These are phyloP conservation scores for Prionailurus viverrinus DNA, from an alignment of 2,113 vertebrate species.

Conservation along the genomic window DNA sequence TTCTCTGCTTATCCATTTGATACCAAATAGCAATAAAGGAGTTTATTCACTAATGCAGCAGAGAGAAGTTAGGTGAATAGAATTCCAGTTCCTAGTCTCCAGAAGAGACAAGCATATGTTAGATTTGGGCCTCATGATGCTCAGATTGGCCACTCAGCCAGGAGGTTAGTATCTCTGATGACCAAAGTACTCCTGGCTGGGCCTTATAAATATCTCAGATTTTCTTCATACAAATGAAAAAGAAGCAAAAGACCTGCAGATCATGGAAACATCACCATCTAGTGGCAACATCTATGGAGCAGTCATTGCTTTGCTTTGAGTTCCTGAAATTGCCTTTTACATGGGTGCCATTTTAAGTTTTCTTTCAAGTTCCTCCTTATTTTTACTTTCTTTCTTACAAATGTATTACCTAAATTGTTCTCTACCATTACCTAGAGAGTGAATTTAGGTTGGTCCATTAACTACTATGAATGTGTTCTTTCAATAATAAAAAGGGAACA, in stretches of 20 bases:
- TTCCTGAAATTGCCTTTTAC: not conserved
- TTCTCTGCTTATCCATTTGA: not conserved
- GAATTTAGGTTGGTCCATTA: not conserved
- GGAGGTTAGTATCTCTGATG: not conserved
- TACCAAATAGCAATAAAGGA: not conserved
- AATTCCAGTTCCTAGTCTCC: not conserved
- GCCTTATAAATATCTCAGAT: not conserved
- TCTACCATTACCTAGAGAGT: not conserved
- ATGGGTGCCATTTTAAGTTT: not conserved
- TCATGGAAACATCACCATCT: constrained; percentile 18
- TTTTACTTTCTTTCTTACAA: not conserved
- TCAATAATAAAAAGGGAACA: not conserved
- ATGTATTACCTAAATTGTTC: not conserved
- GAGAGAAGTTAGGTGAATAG: not conserved
- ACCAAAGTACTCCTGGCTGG: accelerated
- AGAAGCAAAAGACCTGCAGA: not conserved
- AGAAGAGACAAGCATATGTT: not conserved
- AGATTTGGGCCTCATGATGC: not conserved
- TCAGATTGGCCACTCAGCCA: not conserved
- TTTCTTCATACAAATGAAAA: not conserved
- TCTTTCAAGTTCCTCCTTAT: not conserved
- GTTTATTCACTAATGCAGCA: not conserved
- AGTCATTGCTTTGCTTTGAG: not conserved
- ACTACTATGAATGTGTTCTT: not conserved
- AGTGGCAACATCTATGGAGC: not conserved